Evolutionary conservation across 2,888 invertebrate species (phyloP), one percentile per base, ranked within the genome.

Genomic region (Colostygia pectinataria): DNA sequence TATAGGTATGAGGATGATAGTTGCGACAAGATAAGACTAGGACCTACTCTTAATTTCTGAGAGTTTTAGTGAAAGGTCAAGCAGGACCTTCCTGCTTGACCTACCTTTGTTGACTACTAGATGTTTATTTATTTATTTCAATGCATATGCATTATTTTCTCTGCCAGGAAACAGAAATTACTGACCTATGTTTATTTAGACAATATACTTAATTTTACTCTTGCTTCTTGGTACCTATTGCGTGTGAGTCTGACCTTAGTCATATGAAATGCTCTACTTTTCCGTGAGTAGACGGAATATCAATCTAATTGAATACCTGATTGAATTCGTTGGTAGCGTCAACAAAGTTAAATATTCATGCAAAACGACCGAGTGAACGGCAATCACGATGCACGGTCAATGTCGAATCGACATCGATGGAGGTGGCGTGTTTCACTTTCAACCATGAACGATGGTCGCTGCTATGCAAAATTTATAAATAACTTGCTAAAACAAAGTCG

Each of bases 301-400:
- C 43, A 47, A 36, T 40, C 25, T 38, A 18, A 31, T 38, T 43
- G 43, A 47, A 56, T 52, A 46, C 20, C 48, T 47, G 53, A 55
- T 49, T 52, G 51, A 52, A 46, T 40, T 13, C 12, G 24, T 39
- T 37, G 9, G 20, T 39, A 23, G 41, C 55, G 51, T 39, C 40
- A 51, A 48, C 50, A 39, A 42, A 49, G 45, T 57, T 31, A 53
- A 72, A 66, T 75, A 77, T 74, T 75, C 65, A 75, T 73, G 57
- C 42, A 24, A 42, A 42, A 33, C 37, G 41, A 18, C 45, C 56
- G 44, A 63, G 66, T 65, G 65, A 71, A 58, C 52, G 68, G 68
- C 67, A 66, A 65, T 66, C 67, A 65, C 66, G 66, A 64, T 63
- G 66, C 74, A 74, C 65, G 75, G 74, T 69, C 78, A 80, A 76